These are phyloP conservation scores for Cheilinus undulatus DNA, from an alignment of 2,113 vertebrate species.

Conservation along the genomic window DNA sequence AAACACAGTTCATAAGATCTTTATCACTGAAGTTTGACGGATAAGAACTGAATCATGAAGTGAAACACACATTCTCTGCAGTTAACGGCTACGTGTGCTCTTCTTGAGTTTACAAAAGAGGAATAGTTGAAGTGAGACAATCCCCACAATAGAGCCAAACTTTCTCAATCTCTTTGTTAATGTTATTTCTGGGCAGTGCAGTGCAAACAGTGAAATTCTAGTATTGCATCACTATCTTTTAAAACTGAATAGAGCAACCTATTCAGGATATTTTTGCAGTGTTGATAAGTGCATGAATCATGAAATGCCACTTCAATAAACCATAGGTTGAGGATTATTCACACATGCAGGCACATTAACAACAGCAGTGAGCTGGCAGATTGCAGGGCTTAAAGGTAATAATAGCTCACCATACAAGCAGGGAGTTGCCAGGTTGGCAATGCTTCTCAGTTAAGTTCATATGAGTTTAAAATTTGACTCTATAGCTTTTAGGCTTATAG, in stretches of 20 bases:
- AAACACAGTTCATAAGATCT: not conserved
- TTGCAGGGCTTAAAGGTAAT: conserved; percentile 27
- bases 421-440: conserved; percentile 8
- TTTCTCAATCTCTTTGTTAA: not conserved
- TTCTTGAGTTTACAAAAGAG: not conserved
- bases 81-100: no score
- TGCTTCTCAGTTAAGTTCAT: not conserved
- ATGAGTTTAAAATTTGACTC: not conserved
- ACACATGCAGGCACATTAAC: not conserved
- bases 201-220: conserved; percentile 1
- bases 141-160: not conserved
- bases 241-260: not conserved
- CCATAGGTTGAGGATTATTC: not conserved
- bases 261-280: not conserved
- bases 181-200: conserved; percentile 28
- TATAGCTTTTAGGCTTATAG: not conserved
- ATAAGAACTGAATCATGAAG: not conserved
- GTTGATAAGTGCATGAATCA: not conserved
- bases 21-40: not conserved
- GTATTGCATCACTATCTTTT: not conserved
- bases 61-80: not conserved
- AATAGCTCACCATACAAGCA: conserved; percentile 13
- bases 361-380: conserved; percentile 10
- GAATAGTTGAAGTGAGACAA: not conserved
- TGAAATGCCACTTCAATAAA: conserved; percentile 3